phyloP scores from a whole-genome alignment of 2,797 vertebrate genomes.

The Darevskia nairensis region DNA sequence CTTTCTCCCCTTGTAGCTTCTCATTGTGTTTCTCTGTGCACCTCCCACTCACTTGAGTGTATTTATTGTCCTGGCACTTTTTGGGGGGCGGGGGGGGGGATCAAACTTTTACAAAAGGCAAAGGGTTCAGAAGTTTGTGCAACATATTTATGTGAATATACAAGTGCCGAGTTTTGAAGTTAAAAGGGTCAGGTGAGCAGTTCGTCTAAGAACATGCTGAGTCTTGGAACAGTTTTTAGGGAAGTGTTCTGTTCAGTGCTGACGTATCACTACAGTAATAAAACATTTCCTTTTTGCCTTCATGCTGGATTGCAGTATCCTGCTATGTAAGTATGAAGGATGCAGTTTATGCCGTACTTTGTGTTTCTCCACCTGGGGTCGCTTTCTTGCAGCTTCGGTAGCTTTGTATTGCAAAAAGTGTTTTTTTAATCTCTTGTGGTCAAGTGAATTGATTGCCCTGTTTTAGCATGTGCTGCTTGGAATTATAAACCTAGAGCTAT shows the following conservation, averaged over 20 bases:
- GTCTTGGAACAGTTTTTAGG: background rate
- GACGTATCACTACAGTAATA: background rate
- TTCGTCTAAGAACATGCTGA: background rate
- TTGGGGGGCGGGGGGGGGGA: accelerated
- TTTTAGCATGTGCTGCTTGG: background rate
- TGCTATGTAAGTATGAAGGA: background rate
- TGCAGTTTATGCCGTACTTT: background rate
- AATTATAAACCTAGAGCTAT: background rate
- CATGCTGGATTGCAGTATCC: slow-evolving; percentile 12
- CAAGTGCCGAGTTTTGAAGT: background rate
- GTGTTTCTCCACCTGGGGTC: background rate
- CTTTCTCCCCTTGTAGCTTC: background rate
- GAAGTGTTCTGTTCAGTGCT: background rate
- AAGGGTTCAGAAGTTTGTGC: background rate
- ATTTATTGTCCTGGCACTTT: background rate
- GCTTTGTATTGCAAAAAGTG: background rate
- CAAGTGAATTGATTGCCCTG: background rate
- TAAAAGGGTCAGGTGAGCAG: background rate
- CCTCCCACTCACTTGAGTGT: background rate
- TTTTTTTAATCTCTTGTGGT: background rate
- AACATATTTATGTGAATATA: background rate
- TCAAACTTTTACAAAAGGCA: background rate
- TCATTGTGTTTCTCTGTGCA: background rate
- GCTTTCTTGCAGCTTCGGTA: background rate
- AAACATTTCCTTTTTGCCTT: background rate